Evolutionary conservation across 1,140 invertebrate genomes (phyloP).

Genomic region (Heliconius eleuchia): DNA sequence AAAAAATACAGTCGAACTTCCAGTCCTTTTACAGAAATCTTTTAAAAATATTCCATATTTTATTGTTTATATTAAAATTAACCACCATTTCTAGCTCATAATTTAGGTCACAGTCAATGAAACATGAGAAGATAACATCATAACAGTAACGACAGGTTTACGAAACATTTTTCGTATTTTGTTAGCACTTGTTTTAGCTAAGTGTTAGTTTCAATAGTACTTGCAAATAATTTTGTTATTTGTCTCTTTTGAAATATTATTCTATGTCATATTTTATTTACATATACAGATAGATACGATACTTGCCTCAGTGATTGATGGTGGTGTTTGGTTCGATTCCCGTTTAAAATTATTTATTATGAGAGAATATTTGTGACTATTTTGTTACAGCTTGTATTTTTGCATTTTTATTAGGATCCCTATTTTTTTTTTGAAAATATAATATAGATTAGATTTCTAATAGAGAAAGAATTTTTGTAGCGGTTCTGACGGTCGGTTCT

Average conservation of each 20-base stretch:
- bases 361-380: too few species aligned
- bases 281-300: not conserved
- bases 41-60: not conserved
- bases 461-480: too few species aligned
- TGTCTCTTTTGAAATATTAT: not conserved
- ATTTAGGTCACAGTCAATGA: not conserved
- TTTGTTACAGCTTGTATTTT: too few species aligned
- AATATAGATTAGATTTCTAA: too few species aligned
- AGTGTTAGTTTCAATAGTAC: not conserved
- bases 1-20: too few species aligned
- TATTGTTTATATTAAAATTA: not conserved
- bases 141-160: conserved; percentile 17
- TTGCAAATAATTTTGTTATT: not conserved
- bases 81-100: not conserved
- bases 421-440: too few species aligned
- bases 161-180: conserved; percentile 8
- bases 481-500: too few species aligned
- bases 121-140: conserved; percentile 11
- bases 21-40: too few species aligned
- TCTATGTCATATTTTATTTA: not conserved
- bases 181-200: conserved; percentile 2
- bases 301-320: not conserved
- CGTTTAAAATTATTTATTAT: too few species aligned
- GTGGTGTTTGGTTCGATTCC: too few species aligned
- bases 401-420: too few species aligned